Evolutionary conservation across 2,888 invertebrate species (phyloP).

Genomic region (Melieria crassipennis): DNA sequence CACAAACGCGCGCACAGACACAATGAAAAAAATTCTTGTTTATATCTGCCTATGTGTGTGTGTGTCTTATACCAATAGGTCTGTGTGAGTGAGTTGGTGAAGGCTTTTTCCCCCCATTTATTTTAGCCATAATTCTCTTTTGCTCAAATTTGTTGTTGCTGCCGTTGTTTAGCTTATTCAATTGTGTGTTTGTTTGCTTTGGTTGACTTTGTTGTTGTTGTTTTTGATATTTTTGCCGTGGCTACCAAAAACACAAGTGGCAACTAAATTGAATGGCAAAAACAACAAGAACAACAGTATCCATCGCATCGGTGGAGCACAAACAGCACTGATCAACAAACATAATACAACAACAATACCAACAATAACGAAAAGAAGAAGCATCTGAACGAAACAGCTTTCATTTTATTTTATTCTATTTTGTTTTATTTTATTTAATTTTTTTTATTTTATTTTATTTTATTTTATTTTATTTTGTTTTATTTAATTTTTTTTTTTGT

Average conservation of each 20-base stretch:
- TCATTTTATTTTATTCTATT: too few relatives aligned
- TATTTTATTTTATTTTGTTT: too few relatives aligned
- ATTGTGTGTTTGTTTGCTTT: not conserved
- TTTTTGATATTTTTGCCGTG: constrained; percentile 11
- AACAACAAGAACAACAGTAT: not conserved
- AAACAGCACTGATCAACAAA: too few relatives aligned
- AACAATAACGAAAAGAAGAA: too few relatives aligned
- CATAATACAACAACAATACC: too few relatives aligned
- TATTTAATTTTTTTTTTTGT: too few relatives aligned
- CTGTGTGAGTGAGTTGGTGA: not conserved
- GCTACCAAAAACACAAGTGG: not conserved
- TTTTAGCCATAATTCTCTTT: constrained; percentile 3
- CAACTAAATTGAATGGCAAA: not conserved
- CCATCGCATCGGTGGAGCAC: too few relatives aligned
- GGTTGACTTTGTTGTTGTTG: not conserved
- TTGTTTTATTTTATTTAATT: too few relatives aligned
- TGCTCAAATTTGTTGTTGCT: too few relatives aligned
- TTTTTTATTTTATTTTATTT: too few relatives aligned
- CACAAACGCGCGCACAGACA: constrained; percentile 18
- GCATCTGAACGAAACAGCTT: too few relatives aligned
- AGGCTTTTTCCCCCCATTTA: not conserved
- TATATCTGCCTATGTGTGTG: constrained; percentile 1
- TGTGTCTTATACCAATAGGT: not conserved
- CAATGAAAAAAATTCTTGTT: constrained; percentile 22
- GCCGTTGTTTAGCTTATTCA: not conserved